Base-by-base conservation (phyloP, 2,888 invertebrate species). In the Ypsolopha scabrella region DNA sequence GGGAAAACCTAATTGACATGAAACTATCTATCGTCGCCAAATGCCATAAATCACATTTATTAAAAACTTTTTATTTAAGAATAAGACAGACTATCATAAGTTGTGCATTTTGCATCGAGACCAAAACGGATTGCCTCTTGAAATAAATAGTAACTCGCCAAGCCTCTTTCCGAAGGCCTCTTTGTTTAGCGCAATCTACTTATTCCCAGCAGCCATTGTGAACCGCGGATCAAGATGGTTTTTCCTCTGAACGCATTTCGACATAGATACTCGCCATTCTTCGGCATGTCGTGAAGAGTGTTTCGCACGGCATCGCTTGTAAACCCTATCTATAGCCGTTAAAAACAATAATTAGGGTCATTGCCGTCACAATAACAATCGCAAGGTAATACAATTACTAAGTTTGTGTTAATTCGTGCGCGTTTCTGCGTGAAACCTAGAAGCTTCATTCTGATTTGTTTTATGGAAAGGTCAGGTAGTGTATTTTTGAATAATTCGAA, bases 171-270 rank as follows among this genome's bases (percentile, higher is more conserved):
- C 65, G 78, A 80, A 78, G 80, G 77, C 68, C 72, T 60, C 75
- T 74, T 80, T 77, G 77, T 81, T 70, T 69, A 70, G 70, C 68
- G 70, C 74, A 73, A 70, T 71, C 66, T 70, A n/a, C n/a, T n/a
- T n/a, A 63, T 81, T 81, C 81, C 74, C 80, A 82, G 77, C 72
- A 68, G 74, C 66, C 68, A 65, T 70, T 72, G 68, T 72, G 74
- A 78, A 76, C 74, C 62, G 63, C 64, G 64, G 68, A 74, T 72
- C 72, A 67, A 74, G 68, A 67, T 67, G 61, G 50, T 41, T 50
- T 68, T 72, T 71, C 75, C 69, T 68, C 74, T 68, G 60, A 62
- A 59, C 37, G 51, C 62, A 72, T 75, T 72, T 70, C 70, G 69
- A 69, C 69, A 67, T 62, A 61, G 58, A 60, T 59, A 57, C 61